These are phyloP conservation scores for Hypanus sabinus DNA, from an alignment of 2,113 vertebrate species.

Conservation along the genomic window DNA sequence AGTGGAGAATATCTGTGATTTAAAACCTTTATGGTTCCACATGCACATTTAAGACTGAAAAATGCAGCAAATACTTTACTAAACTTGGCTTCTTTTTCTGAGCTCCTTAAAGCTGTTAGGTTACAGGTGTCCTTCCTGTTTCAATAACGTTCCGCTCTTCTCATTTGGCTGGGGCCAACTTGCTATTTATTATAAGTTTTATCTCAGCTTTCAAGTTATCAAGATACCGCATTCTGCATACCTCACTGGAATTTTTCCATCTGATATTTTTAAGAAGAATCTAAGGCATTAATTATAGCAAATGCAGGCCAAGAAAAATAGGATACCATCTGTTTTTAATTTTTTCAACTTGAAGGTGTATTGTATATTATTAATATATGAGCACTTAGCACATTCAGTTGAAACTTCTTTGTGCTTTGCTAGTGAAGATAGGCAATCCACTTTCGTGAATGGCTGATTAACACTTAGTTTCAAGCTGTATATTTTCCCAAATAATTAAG, in stretches of 20 bases:
- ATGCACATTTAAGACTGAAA: not conserved
- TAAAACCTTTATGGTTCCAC: not conserved
- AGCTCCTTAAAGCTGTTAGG: slow-evolving; percentile 1
- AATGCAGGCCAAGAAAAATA: not conserved
- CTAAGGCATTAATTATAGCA: slow-evolving; percentile 1
- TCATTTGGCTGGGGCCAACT: not conserved
- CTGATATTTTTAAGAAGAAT: not conserved
- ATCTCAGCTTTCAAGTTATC: not conserved
- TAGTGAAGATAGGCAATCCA: not conserved
- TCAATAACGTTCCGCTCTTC: not conserved
- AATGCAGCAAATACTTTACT: not conserved
- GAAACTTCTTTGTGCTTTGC: not conserved
- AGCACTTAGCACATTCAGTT: not conserved
- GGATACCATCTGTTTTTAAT: not conserved
- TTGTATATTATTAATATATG: not conserved
- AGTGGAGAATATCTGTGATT: not conserved
- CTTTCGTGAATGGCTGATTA: not conserved
- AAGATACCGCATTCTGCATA: not conserved
- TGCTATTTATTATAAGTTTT: not conserved
- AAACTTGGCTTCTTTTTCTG: not conserved
- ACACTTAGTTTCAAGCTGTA: not conserved
- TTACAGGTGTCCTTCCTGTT: slow-evolving; percentile 18
- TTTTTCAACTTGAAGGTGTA: not conserved
- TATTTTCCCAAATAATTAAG: not conserved
- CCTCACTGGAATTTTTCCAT: not conserved